Evolutionary conservation across 2,797 vertebrate species (phyloP).

Genomic region (Triplophysa bombifrons): DNA sequence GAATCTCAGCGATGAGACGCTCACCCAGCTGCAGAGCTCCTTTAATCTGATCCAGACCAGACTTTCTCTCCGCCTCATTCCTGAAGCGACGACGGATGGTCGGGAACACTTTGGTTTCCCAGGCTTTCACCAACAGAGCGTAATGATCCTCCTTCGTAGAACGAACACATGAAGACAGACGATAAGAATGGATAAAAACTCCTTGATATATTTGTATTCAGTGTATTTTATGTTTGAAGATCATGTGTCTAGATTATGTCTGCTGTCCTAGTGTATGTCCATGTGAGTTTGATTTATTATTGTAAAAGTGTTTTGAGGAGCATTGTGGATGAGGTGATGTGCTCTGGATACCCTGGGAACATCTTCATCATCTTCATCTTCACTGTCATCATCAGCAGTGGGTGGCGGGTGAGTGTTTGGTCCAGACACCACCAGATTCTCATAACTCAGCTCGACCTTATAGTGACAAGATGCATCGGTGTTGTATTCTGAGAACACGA

Average conservation of each 20-base stretch:
- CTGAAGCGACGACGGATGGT: constrained; percentile 97
- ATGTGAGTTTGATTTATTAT: no score
- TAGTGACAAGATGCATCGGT: constrained; percentile 94
- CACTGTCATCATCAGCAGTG: constrained; percentile 95
- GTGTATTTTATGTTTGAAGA: no score
- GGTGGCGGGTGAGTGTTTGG: constrained; percentile 91
- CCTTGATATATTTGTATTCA: no score
- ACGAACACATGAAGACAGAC: background rate
- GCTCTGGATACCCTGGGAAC: constrained; percentile 82
- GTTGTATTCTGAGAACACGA: constrained; percentile 86
- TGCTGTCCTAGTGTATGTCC: no score
- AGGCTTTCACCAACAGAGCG: constrained; percentile 95
- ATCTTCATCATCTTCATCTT: constrained; percentile 95
- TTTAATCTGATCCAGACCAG: constrained; percentile 97
- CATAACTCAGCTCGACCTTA: constrained; percentile 95
- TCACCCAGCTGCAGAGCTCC: constrained; percentile 95
- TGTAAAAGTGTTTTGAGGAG: no score
- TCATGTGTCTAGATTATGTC: no score
- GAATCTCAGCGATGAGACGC: background rate
- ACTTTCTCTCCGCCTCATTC: constrained; percentile 97
- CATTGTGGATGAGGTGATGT: background rate
- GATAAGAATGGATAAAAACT: background rate
- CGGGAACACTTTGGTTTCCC: constrained; percentile 98
- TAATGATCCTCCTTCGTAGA: constrained; percentile 92
- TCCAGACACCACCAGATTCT: constrained; percentile 94